Conservation (phyloP, 2,113 vertebrate genomes). For the Psephotus haematonotus region DNA sequence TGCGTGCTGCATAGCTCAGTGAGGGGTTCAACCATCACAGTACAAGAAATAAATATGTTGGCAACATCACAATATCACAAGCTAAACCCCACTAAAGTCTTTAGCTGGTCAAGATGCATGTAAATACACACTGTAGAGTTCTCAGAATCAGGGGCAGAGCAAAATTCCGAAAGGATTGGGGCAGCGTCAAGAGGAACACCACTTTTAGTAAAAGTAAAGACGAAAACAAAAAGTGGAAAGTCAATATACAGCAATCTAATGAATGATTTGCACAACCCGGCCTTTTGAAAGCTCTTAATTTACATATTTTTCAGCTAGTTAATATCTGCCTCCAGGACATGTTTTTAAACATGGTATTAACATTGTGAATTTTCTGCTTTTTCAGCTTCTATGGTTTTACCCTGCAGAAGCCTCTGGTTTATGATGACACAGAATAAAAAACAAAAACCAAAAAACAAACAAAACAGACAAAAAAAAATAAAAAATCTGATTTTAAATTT, state of each 20-base stretch:
- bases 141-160: neutral
- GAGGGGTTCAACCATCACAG: neutral
- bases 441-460: neutral
- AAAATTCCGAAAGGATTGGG: neutral
- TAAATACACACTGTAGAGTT: neutral
- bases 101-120: neutral
- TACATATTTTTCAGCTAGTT: neutral
- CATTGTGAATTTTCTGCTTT: neutral
- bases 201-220: neutral
- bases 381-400: neutral
- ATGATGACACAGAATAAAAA: neutral
- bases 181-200: neutral
- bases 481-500: neutral
- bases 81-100: neutral
- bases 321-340: neutral
- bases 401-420: neutral
- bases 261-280: neutral
- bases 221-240: neutral
- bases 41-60: neutral
- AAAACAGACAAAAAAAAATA: too few relatives aligned
- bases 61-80: neutral
- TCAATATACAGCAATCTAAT: neutral
- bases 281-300: neutral
- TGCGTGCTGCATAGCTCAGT: neutral
- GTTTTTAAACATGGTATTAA: neutral